A percentile compares a stretch with the other conserved stretches of the same genome.
Evolutionary conservation across 2,113 vertebrate species (phyloP).

Genomic region (Ictidomys tridecemlineatus): DNA sequence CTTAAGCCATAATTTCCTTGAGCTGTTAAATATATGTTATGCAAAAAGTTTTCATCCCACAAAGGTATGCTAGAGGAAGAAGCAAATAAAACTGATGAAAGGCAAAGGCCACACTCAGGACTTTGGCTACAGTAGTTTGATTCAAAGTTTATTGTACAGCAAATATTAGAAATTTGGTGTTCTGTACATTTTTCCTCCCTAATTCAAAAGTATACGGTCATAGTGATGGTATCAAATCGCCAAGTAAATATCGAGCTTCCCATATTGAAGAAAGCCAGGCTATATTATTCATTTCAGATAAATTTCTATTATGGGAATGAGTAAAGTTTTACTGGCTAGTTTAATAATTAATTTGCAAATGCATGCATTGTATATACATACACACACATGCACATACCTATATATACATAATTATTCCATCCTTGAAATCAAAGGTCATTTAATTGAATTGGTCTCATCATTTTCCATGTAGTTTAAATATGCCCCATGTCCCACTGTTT

Average conservation of each 20-base stretch:
- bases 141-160: not conserved
- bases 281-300: not conserved
- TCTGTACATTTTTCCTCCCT: not conserved
- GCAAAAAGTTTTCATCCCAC: not conserved
- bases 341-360: not conserved
- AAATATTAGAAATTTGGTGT: not conserved
- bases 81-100: not conserved
- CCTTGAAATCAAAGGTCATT: not conserved
- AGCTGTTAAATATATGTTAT: not conserved
- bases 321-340: not conserved
- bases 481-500: not conserved
- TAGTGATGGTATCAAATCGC: not conserved
- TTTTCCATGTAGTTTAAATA: not conserved
- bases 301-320: not conserved
- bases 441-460: not conserved
- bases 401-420: not conserved
- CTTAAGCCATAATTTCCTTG: not conserved
- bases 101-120: not conserved
- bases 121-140: not conserved
- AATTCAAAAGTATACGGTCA: not conserved
- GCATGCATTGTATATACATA: not conserved
- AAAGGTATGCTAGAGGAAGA: not conserved
- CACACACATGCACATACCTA: too few relatives aligned
- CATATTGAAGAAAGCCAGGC: not conserved
- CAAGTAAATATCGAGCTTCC: not conserved